phyloP scores from a whole-genome alignment of 2,113 vertebrate species.

The Pygathrix nemaeus region DNA sequence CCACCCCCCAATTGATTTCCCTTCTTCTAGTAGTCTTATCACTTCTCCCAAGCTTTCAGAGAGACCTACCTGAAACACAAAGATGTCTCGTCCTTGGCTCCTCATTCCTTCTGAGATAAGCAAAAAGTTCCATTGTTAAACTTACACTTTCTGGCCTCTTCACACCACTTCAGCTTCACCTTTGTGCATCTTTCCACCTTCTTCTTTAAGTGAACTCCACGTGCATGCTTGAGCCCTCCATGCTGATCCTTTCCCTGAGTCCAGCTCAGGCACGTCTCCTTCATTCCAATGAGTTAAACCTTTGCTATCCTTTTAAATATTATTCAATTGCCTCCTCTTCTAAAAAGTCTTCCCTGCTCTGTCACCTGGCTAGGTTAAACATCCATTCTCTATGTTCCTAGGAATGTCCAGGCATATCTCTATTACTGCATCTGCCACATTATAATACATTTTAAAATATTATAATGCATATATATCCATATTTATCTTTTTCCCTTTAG shows the following conservation, averaged over 20 bases:
- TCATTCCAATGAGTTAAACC: not conserved
- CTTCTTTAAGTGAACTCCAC: not conserved
- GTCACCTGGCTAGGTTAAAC: not conserved
- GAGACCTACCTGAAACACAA: not conserved
- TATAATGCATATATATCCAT: no score
- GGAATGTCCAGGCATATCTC: no score
- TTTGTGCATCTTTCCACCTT: not conserved
- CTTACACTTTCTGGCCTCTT: not conserved
- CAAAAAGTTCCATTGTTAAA: not conserved
- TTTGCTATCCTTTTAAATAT: not conserved
- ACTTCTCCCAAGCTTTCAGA: not conserved
- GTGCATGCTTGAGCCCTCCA: not conserved
- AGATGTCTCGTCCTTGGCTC: rapidly evolving
- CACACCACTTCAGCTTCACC: not conserved
- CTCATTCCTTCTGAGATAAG: not conserved
- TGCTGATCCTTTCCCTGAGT: not conserved
- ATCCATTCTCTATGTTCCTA: not conserved
- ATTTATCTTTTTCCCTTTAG: not conserved
- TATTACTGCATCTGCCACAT: not conserved
- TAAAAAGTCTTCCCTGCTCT: not conserved
- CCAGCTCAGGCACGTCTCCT: not conserved
- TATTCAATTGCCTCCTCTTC: not conserved
- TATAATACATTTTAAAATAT: not conserved
- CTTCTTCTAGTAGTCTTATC: not conserved
- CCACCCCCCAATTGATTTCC: not conserved